Base-by-base conservation (phyloP, 2,113 vertebrate species). In the Epinephelus fuscoguttatus region DNA sequence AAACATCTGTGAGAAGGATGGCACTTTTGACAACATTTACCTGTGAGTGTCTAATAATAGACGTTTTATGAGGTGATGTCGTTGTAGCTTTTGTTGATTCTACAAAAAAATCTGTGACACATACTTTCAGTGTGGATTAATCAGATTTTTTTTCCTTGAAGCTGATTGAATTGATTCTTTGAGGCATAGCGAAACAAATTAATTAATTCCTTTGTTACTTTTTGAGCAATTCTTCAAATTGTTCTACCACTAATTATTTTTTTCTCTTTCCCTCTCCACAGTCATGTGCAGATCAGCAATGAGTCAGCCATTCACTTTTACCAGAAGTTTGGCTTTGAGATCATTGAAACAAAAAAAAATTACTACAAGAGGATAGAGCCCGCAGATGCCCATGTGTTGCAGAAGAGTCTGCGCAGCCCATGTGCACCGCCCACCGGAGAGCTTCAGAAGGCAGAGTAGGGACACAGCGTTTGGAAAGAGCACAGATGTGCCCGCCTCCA, bases 321-420 rank as follows among this genome's bases (percentile, higher is more conserved):
- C 96, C 97, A 98, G 84, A 99, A 99, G 92, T 99, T 99, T 96
- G 98, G 98, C 89, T 99, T 99, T 93, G 97, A 99, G 95, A 98
- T 99, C 94, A 99, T 99, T 27, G 98, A 99, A 95, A 99, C 98
- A 78, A 99, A 99, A 97, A 99, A 99, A 95, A 99, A 99, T 95
- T 99, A 99, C 96, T 99, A 99, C 96, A 99, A 99, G 96, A 98
- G 98, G 96, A 99, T 99, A 98, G 98, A 99, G 91, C 98, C 98
- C 0, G 98, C 98, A 88, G 98, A 99, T 71, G 98, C 98, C 84
- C 98, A 99, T 1, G 98, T 99, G 94, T 96, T 99, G 94, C 98
- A 99, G 95, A 99, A 99, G 95, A 99, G 97, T 92, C 97, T 99
- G 94, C 94, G 97, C 94, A 96, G 94, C 94, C 94, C 96, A 87